Conservation (phyloP, 2,888 invertebrate genomes). For the Epinotia demarniana region DNA sequence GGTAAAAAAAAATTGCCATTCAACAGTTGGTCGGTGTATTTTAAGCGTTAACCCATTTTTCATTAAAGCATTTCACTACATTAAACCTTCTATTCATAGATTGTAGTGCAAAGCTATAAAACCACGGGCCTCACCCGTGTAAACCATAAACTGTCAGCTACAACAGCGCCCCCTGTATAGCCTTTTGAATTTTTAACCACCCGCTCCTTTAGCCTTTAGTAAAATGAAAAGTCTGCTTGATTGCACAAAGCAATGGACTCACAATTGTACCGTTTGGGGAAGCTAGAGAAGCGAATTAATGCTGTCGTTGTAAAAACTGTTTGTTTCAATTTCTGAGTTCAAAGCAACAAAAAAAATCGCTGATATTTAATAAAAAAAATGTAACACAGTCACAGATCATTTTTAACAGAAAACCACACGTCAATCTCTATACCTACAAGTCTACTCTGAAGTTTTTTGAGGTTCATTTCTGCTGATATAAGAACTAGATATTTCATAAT, state of each 20-base stretch:
- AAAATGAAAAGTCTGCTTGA: constrained; percentile 51
- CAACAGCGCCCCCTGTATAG: constrained; percentile 42
- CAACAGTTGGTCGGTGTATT: no score
- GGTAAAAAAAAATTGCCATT: no score
- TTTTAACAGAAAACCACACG: no score
- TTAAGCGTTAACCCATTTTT: neutral
- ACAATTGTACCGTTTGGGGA: neutral
- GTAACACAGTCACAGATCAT: no score
- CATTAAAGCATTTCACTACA: neutral
- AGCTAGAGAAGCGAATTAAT: neutral
- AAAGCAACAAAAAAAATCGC: neutral
- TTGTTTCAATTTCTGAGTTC: neutral
- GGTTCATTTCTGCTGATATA: no score
- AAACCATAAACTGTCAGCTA: constrained; percentile 41
- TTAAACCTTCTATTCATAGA: constrained; percentile 12
- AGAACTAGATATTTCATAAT: no score
- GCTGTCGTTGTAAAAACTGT: neutral
- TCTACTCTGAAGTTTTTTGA: no score
- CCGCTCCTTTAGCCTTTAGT: constrained; percentile 44
- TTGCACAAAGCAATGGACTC: constrained; percentile 50
- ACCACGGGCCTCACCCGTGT: constrained; percentile 21
- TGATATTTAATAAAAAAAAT: neutral
- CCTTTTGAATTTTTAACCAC: constrained; percentile 52
- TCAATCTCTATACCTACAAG: no score
- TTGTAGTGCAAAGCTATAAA: constrained; percentile 28